phyloP scores from a whole-genome alignment of 2,888 invertebrate genomes.

The Apotomis turbidana region DNA sequence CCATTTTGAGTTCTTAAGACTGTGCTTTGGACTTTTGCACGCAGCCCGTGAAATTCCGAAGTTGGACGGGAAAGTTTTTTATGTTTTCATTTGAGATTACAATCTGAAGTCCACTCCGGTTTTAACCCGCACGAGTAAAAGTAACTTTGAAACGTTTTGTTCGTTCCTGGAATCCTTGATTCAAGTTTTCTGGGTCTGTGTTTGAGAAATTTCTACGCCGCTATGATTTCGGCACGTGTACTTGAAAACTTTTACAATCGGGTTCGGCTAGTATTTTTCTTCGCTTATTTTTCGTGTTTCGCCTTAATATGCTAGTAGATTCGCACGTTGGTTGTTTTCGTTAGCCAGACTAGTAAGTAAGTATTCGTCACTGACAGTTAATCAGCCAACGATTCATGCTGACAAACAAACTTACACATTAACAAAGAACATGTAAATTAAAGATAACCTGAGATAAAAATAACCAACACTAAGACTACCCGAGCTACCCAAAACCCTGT shows the following conservation, averaged over 20 bases:
- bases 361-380: no score
- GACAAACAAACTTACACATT: no score
- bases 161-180: slow-evolving; percentile 13
- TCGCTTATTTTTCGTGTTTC: slow-evolving; percentile 4
- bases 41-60: slow-evolving; percentile 34
- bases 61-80: slow-evolving; percentile 44
- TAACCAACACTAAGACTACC: no score
- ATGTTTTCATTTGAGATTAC: slow-evolving; percentile 45
- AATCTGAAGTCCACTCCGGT: slow-evolving; percentile 43
- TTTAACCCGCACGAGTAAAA: slow-evolving; percentile 19
- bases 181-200: slow-evolving; percentile 13
- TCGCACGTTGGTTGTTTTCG: no score
- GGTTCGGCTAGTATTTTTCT: not conserved
- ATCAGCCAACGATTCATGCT: no score
- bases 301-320: not conserved
- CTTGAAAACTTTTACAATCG: slow-evolving; percentile 13
- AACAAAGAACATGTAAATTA: no score
- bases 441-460: no score
- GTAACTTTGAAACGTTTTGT: slow-evolving; percentile 29
- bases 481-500: no score
- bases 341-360: no score
- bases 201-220: slow-evolving; percentile 5
- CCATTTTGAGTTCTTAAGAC: slow-evolving; percentile 6
- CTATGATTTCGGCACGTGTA: slow-evolving; percentile 7
- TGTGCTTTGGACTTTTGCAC: not conserved